Conservation (phyloP, 2,113 vertebrate genomes). For the Cyanistes caeruleus region DNA sequence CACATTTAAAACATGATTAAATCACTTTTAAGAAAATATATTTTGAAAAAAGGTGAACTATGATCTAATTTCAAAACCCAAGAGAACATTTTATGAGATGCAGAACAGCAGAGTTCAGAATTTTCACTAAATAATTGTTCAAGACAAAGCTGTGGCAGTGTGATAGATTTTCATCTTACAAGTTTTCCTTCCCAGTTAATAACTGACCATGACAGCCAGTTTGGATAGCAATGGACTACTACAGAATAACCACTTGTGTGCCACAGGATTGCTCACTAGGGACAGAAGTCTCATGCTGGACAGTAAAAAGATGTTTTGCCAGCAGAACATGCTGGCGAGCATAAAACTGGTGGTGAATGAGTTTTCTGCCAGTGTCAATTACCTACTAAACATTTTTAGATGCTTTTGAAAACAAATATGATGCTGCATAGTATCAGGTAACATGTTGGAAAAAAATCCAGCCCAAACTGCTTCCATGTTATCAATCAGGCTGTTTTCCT, state of each 20-base stretch:
- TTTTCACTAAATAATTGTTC: background rate
- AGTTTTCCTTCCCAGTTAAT: background rate
- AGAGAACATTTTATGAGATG: background rate
- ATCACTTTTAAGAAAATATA: background rate
- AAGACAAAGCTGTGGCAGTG: background rate
- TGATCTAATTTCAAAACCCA: background rate
- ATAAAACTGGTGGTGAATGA: background rate
- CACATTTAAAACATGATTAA: background rate
- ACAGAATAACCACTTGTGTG: background rate
- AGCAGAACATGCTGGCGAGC: slow-evolving; percentile 21
- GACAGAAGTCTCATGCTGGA: background rate
- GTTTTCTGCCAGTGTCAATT: slow-evolving; percentile 7
- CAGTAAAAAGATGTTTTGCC: background rate
- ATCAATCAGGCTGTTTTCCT: background rate
- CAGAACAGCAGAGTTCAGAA: background rate
- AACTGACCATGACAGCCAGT: background rate
- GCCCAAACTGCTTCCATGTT: background rate
- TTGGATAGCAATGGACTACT: background rate
- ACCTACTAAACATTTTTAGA: slow-evolving; percentile 17
- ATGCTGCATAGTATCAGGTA: background rate
- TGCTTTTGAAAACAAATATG: background rate
- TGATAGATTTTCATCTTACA: background rate
- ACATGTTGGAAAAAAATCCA: background rate
- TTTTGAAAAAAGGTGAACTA: background rate
- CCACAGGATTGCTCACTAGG: background rate